These are phyloP conservation scores for Todiramphus chloris DNA, from an alignment of 2,113 vertebrate species.

Conservation along the genomic window DNA sequence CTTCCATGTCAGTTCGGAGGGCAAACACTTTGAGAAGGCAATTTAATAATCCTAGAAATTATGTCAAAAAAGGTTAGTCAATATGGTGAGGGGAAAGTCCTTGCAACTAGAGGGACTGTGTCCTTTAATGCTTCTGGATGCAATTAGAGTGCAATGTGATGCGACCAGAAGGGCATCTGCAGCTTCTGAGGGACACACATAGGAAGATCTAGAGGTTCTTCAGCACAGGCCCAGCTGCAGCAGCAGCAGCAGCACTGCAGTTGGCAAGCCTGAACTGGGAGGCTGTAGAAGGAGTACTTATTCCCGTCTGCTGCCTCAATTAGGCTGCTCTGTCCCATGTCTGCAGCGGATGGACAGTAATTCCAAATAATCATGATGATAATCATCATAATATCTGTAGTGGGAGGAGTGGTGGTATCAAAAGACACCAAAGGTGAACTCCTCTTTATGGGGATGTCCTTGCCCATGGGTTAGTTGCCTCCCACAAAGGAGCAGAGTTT, in stretches of 20 bases:
- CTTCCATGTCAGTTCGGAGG: background rate
- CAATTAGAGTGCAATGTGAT: fast-evolving
- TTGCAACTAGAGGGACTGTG: background rate
- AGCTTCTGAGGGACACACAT: background rate
- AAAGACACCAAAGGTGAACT: background rate
- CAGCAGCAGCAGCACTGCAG: background rate
- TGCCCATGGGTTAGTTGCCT: background rate
- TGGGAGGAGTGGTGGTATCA: background rate
- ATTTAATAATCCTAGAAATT: background rate
- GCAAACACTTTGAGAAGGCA: background rate
- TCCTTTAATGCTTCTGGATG: background rate
- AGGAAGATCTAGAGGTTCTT: background rate
- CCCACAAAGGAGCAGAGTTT: background rate
- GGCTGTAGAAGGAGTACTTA: background rate
- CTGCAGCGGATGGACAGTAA: background rate
- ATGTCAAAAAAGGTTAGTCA: background rate
- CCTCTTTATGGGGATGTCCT: background rate
- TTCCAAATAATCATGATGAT: background rate
- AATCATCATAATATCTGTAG: background rate
- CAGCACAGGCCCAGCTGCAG: background rate
- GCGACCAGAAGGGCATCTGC: background rate
- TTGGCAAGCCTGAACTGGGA: fast-evolving
- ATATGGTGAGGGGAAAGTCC: background rate
- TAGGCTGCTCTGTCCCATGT: background rate
- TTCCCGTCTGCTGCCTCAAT: background rate